Evolutionary conservation across 2,797 vertebrate genomes (phyloP).

Genomic region (Peromyscus aztecus): DNA sequence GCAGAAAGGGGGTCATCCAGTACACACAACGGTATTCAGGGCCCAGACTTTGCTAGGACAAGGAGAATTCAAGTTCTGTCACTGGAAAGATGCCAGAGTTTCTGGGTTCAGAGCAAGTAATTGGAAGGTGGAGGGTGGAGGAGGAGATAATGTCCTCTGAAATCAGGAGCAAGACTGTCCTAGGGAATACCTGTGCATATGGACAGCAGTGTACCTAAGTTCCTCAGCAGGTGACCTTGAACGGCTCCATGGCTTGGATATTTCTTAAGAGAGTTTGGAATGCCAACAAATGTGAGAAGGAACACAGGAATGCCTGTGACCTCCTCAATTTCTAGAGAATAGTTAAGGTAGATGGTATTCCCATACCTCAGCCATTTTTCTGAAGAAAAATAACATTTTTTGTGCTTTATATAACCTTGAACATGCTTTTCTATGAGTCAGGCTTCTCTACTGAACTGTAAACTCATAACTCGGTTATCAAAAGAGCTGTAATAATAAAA

Average conservation of each 20-base stretch:
- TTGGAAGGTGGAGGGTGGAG: not conserved
- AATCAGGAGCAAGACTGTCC: not conserved
- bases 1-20: not conserved
- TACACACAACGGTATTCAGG: too few relatives aligned
- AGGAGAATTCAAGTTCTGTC: not conserved
- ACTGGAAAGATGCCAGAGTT: not conserved
- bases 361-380: not conserved
- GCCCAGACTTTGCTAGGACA: not conserved
- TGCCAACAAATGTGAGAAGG: not conserved
- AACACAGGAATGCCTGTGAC: not conserved
- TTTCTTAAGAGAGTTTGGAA: not conserved
- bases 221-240: not conserved
- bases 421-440: not conserved
- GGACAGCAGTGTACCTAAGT: rapidly evolving
- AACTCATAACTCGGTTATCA: not conserved
- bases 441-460: not conserved
- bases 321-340: not conserved
- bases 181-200: rapidly evolving
- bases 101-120: not conserved
- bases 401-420: not conserved
- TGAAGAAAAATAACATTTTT: not conserved
- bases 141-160: not conserved
- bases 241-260: not conserved
- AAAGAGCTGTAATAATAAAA: not conserved
- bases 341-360: not conserved